Base-by-base conservation (phyloP, 2,888 invertebrate genomes). In the Phaonia tiefii region DNA sequence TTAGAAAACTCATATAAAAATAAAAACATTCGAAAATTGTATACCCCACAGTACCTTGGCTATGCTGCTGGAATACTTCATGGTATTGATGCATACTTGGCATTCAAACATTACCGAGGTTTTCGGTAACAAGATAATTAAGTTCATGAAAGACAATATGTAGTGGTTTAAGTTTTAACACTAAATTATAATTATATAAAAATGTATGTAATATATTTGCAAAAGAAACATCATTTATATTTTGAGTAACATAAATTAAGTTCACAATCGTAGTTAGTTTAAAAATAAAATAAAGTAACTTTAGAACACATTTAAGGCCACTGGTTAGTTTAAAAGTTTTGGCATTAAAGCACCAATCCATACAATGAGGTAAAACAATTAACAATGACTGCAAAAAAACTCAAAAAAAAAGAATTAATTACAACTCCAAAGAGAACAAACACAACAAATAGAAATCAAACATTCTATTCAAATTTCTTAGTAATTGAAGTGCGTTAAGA, bases 31-130 rank as follows among this genome's bases (percentile, higher is more conserved):
- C 0, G 15, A 51, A 54, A 25, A 17, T 26, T 37, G 17, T 8
- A n/a, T 25, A 10, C 25, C 69, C 75, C 89, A 85, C 92, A 97
- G 97, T 94, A 95, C 85, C 92, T 96, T 84, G 96, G 97, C 60
- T 94, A 94, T 66, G 91, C 95, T 15, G 93, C 96, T 22, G 96
- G 95, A 17, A 90, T 95, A 39, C 88, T 96, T 0, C 95, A 97
- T 87, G 96, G 94, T 0, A 92, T 95, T 54, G 97, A 97, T 88
- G 95, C 95, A 0, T 96, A 95, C 89, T 92, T 95, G 85, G 94
- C 96, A 0, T 96, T 95, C 86, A 93, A 92, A 85, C 93, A 94
- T 86, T 94, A 92, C 84, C 93, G 92, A 88, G 93, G 93, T 37
- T 92, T 92, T 85, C 92, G 93, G 91, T 94, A 89, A 80, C 17